A percentile compares a stretch with the other conserved stretches of the same genome.
Evolutionary conservation across 1,140 invertebrate genomes (phyloP).

Genomic region (Pseudomyrmex dendroicus): DNA sequence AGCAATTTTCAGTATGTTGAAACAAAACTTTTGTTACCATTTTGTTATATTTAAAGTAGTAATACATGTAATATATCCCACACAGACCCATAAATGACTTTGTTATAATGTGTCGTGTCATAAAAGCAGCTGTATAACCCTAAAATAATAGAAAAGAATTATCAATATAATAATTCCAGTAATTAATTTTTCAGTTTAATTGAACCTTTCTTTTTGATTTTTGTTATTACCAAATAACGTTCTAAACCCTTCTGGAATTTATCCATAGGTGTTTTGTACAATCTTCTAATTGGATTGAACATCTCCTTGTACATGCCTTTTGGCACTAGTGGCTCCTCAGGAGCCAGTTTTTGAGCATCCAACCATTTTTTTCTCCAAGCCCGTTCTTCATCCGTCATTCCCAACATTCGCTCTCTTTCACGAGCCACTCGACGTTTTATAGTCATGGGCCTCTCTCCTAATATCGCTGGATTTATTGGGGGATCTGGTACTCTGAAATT

Average conservation of each 20-base stretch:
- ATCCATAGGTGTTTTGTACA: constrained; percentile 91
- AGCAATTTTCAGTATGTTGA: not conserved
- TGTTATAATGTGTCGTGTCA: constrained; percentile 87
- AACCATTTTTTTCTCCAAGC: constrained; percentile 93
- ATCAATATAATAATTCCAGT: not conserved
- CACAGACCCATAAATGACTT: constrained; percentile 86
- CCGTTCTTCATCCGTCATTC: constrained; percentile 94
- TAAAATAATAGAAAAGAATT: constrained; percentile 77
- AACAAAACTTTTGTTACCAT: constrained; percentile 84
- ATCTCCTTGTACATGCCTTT: constrained; percentile 88
- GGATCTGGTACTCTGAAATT: constrained; percentile 4
- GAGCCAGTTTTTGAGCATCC: constrained; percentile 91
- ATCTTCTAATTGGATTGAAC: constrained; percentile 91
- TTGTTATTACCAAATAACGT: constrained; percentile 87
- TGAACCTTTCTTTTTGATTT: constrained; percentile 60
- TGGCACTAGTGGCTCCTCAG: constrained; percentile 90
- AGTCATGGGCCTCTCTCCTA: constrained; percentile 88
- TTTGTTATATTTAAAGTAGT: constrained; percentile 92
- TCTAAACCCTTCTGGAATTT: constrained; percentile 85
- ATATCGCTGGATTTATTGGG: constrained; percentile 38
- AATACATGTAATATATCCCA: constrained; percentile 86
- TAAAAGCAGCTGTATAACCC: constrained; percentile 85
- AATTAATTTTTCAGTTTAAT: constrained; percentile 33
- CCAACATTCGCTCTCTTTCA: constrained; percentile 91
- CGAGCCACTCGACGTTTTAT: constrained; percentile 90